Base-by-base conservation (phyloP, 2,113 vertebrate species). In the Prinia subflava region DNA sequence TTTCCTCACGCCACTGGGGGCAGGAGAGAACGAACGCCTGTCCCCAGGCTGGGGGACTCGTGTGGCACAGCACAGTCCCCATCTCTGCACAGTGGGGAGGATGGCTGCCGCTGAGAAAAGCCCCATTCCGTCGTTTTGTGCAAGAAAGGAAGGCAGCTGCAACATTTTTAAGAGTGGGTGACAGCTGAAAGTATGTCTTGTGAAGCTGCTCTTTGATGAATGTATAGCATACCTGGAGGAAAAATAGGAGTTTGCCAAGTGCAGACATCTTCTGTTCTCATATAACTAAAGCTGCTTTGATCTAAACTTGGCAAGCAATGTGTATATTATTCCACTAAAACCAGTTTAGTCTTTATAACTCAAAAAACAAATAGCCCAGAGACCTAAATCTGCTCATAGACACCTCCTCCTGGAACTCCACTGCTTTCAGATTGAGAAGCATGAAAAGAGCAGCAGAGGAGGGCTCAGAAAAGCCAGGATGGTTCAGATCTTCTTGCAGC, bases 241-340 rank as follows among this genome's bases (percentile, higher is more conserved):
- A 87, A 95, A 94, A 77, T 19, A 85, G 23, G 59, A 91, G 71
- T 87, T 96, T 95, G 41, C 68, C 52, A 86, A 90, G 77, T 87
- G 85, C 70, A 92, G 86, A 62, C 33, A 22, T 77, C 70, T 93
- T 92, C 87, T 94, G 6, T 95, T 90, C 87, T 82, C 81, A 41
- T 78, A 27, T 39, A 91, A 89, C 90, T 80, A 59, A 89, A 91
- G 56, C 19, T 86, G 53, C 91, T 93, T 96, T 94, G 93, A 95
- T 93, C 88, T 92, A 41, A 92, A 78, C 59, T 88, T 95, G 96
- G 96, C 93, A 96, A 89, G 49, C 19, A 4, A 94, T 97, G 78
- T 93, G 93, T 94, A 11, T 92, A 86, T 95, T 95, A 47, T 71
- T 77, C 71, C 65, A 42, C 63, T 77, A 87, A 83, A 94, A 85